Evolutionary conservation across 2,888 invertebrate genomes (phyloP).

Genomic region (Sinopyrophorus schimmeli): DNA sequence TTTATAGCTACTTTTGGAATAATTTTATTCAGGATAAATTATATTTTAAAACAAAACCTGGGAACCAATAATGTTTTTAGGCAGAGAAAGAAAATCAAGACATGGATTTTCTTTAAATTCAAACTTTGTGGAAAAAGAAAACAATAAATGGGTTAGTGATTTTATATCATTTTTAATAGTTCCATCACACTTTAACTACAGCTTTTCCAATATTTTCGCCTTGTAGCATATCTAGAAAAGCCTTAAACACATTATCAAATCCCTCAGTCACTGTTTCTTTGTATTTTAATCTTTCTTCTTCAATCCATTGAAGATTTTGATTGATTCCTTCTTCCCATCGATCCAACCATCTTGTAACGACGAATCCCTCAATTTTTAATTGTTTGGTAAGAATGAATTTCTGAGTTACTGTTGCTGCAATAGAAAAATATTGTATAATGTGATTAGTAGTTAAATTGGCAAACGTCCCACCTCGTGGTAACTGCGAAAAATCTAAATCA

Average conservation of each 20-base stretch:
- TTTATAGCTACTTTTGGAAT: too few species aligned
- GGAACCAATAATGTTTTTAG: too few species aligned
- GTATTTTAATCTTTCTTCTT: constrained; percentile 69
- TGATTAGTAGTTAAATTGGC: background rate
- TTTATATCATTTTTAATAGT: background rate
- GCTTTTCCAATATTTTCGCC: constrained; percentile 75
- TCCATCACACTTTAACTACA: constrained; percentile 60
- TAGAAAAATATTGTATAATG: constrained; percentile 21
- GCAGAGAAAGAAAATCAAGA: too few species aligned
- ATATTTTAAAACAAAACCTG: too few species aligned
- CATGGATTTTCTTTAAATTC: too few species aligned
- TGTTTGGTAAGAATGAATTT: constrained; percentile 60
- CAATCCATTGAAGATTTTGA: constrained; percentile 64
- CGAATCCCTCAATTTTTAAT: constrained; percentile 67
- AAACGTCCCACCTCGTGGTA: background rate
- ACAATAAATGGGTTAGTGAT: too few species aligned
- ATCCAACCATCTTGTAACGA: constrained; percentile 59
- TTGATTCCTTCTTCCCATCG: constrained; percentile 65
- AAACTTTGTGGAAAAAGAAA: too few species aligned
- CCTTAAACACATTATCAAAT: constrained; percentile 73
- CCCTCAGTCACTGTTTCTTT: constrained; percentile 70
- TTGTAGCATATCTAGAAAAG: constrained; percentile 63
- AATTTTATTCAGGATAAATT: too few species aligned
- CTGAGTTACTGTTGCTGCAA: constrained; percentile 59
- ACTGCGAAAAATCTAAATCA: constrained; percentile 7